Evolutionary conservation across 2,888 invertebrate genomes (phyloP).

Genomic region (Hypercompe scribonia): DNA sequence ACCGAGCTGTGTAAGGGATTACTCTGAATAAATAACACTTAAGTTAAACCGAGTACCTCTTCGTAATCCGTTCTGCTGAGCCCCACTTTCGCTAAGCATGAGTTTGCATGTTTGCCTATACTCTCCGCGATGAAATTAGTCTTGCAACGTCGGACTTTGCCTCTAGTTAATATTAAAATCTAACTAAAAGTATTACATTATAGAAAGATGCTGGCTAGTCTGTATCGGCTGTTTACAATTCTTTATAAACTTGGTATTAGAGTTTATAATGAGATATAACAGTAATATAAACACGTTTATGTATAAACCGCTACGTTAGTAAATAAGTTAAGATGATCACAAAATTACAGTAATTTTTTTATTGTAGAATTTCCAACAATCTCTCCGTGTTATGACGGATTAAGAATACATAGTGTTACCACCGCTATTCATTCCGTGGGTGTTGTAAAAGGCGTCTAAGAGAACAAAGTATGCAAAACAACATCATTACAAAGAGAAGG

Average conservation of each 20-base stretch:
- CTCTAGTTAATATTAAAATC: conserved; percentile 13
- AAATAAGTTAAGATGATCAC: too few relatives aligned
- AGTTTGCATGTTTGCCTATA: conserved; percentile 17
- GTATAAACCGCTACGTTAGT: too few relatives aligned
- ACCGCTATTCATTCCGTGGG: too few relatives aligned
- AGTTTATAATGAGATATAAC: not conserved
- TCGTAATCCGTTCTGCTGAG: conserved; percentile 20
- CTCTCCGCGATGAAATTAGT: conserved; percentile 17
- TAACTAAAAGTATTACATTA: conserved; percentile 1
- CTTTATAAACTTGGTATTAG: not conserved
- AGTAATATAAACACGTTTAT: too few relatives aligned
- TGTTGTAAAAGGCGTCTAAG: too few relatives aligned
- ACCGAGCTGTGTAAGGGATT: conserved; percentile 29
- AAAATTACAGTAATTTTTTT: too few relatives aligned
- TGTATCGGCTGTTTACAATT: not conserved
- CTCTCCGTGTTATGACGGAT: too few relatives aligned
- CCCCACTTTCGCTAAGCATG: conserved; percentile 13
- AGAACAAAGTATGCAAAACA: too few relatives aligned
- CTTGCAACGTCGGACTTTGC: conserved; percentile 16
- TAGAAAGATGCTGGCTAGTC: not conserved
- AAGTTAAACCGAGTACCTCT: conserved; percentile 16
- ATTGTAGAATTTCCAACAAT: too few relatives aligned
- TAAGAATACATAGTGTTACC: too few relatives aligned
- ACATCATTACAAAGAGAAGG: too few relatives aligned
- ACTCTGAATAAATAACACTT: conserved; percentile 29